Evolutionary conservation across 2,113 vertebrate species (phyloP).

Genomic region (Siphamia tubifer): DNA sequence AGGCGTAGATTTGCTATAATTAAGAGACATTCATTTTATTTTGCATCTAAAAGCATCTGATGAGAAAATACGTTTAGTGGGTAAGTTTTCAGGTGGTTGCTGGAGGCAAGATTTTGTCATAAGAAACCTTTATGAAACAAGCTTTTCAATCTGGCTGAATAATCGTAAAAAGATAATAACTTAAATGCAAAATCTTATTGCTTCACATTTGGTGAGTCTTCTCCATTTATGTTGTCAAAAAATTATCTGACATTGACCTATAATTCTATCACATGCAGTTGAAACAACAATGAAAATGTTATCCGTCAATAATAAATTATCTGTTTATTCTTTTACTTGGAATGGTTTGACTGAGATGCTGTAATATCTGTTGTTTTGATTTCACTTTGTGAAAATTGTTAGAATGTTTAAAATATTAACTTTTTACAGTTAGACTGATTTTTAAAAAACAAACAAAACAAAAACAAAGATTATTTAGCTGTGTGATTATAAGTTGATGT

Average conservation of each 20-base stretch:
- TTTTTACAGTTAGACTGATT: too few species aligned
- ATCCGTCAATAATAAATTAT: slow-evolving; percentile 1
- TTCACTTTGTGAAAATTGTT: neutral
- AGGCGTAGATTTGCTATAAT: neutral
- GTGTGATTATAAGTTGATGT: slow-evolving; percentile 17
- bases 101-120: neutral
- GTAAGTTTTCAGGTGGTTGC: neutral
- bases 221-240: neutral
- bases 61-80: neutral
- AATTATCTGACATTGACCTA: neutral
- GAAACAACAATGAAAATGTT: slow-evolving; percentile 5
- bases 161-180: neutral
- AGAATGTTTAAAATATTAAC: neutral
- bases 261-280: neutral
- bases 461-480: neutral
- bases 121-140: slow-evolving; percentile 5
- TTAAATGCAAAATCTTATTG: slow-evolving; percentile 10
- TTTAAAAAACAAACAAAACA: too few species aligned
- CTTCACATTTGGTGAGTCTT: neutral
- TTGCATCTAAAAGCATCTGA: neutral
- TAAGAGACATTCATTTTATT: neutral
- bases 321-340: slow-evolving; percentile 1
- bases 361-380: slow-evolving; percentile 7
- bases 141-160: slow-evolving; percentile 1
- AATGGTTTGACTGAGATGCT: neutral